Evolutionary conservation across 2,888 invertebrate genomes (phyloP).

Genomic region (Branchipolynoe longqiensis): DNA sequence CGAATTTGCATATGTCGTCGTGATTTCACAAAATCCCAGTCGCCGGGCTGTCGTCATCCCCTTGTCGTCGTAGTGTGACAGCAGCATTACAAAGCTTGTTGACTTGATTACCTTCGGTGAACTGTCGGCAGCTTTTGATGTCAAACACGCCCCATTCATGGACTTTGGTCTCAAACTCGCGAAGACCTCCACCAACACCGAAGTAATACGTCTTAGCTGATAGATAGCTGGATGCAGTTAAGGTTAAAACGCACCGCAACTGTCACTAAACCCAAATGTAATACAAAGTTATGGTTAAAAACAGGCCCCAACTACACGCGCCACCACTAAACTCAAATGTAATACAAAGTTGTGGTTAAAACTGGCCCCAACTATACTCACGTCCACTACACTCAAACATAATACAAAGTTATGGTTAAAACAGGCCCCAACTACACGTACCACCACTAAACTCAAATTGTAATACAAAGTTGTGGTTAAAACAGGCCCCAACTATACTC

Average conservation of each 20-base stretch:
- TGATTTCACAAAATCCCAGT: no score
- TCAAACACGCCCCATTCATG: constrained; percentile 84
- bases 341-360: no score
- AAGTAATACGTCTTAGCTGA: constrained; percentile 97
- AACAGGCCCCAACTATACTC: no score
- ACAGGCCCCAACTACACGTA: no score
- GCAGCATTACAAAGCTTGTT: background rate
- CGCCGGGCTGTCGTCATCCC: no score
- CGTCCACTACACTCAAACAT: no score
- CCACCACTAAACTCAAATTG: no score
- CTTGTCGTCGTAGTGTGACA: no score
- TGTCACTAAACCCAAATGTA: background rate
- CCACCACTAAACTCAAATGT: background rate
- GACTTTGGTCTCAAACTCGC: constrained; percentile 88
- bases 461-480: no score
- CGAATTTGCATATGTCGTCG: no score
- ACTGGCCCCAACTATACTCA: no score
- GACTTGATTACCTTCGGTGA: constrained; percentile 55
- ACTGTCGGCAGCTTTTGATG: constrained; percentile 80
- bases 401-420: no score
- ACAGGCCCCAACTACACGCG: background rate
- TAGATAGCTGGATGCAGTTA: constrained; percentile 83
- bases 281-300: background rate
- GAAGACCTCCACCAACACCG: constrained; percentile 94
- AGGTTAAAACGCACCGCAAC: background rate